Percentiles rank a stretch among this genome's conserved stretches.
phyloP scores from a whole-genome alignment of 2,113 vertebrate genomes.

The Archilochus colubris region DNA sequence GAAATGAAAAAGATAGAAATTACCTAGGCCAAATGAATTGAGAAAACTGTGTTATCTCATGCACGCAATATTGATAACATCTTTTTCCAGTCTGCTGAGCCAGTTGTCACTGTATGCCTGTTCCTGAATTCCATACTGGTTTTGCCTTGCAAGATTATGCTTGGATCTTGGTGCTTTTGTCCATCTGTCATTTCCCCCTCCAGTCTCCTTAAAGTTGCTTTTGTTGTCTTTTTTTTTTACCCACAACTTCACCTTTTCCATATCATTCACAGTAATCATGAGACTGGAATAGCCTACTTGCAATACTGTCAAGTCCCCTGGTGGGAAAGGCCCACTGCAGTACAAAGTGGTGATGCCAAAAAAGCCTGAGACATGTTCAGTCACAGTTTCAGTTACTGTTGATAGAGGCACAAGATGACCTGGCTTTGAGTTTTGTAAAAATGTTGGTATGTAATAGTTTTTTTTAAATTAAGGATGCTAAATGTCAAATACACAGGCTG shows the following conservation, averaged over 20 bases:
- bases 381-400: background rate
- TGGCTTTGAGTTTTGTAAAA: background rate
- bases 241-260: background rate
- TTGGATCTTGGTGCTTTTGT: background rate
- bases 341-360: background rate
- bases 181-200: background rate
- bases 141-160: background rate
- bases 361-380: background rate
- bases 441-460: background rate
- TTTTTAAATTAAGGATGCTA: background rate
- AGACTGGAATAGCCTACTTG: background rate
- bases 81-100: background rate
- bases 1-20: background rate
- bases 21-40: background rate
- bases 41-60: background rate
- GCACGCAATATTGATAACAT: background rate
- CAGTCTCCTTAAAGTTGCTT: background rate
- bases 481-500: background rate
- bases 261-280: background rate
- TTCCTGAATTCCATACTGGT: constrained; percentile 2
- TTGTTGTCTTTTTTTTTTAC: constrained; percentile 3
- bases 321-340: background rate
- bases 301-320: rapidly evolving
- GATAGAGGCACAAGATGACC: background rate
- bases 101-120: background rate